Base-by-base conservation (phyloP, 1,140 invertebrate genomes). In the Trichonephila inaurata region DNA sequence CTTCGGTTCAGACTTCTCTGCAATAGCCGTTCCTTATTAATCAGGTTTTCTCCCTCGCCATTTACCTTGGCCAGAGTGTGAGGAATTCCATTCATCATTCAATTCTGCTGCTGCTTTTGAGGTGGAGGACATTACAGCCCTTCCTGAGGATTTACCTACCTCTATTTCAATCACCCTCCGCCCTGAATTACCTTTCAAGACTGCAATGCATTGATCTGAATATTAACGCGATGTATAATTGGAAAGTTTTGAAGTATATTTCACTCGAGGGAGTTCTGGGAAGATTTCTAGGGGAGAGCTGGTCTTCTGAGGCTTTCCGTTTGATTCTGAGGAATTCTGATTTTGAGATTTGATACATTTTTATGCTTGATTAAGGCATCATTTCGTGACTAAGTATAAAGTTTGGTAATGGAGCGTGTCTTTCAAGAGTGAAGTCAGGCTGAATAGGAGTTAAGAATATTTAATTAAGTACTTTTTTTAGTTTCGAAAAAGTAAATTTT, bases 81-180 rank as follows among this genome's bases (percentile, higher is more conserved):
- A 77, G 18, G 72, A 77, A 77, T 77, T 77, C 33, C 72, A 77
- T 77, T 77, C 72, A 77, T 77, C 72, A 77, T 77, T 77, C 5
- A 77, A 77, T 18, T 77, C 72, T 40, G 14, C 12, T 21, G 51
- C 51, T 51, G 51, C 51, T 51, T 51, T 51, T 51, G 51, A 51
- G 51, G 7, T 51, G 7, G 51, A 51, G 51, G 51, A 51, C 51
- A 51, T 51, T 51, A 51, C 51, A 51, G 51, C 51, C 51, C 51
- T 51, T 10, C 21, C 66, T 8, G 8, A 24, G 66, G 66, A 69
- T 69, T 69, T 69, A 10, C 66, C 24, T 24, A 69, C 66, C 66
- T 69, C 14, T 12, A 14, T 24, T 24, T 24, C 24, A 69, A 69
- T n/a, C 51, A 51, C 62, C 14, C 62, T 40, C 28, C 28, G 16